A percentile compares a stretch with the other conserved stretches of the same genome.
Conservation (phyloP, 2,797 vertebrate genomes). For the Triplophysa yarkandensis region DNA sequence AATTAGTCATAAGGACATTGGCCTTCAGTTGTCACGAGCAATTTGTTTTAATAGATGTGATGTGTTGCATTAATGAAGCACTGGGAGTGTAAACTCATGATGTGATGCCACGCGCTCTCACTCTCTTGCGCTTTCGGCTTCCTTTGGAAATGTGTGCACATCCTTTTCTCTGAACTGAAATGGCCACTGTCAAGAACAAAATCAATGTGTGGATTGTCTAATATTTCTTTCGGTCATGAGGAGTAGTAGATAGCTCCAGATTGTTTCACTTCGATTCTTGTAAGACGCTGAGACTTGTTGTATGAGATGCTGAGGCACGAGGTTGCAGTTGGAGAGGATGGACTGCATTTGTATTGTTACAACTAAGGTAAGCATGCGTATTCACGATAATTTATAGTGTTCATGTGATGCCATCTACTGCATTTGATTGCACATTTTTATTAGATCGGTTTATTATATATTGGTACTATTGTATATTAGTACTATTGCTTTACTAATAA, state of each 20-base stretch:
- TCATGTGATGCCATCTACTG: background rate
- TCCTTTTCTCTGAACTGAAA: conserved; percentile 13
- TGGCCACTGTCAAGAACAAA: conserved; percentile 25
- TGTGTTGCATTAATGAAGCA: background rate
- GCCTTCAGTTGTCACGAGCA: too few relatives aligned
- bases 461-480: background rate
- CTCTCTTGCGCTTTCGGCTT: background rate
- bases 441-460: background rate
- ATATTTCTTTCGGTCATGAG: conserved; percentile 1
- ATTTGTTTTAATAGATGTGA: background rate
- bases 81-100: conserved; percentile 17
- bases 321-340: conserved; percentile 76
- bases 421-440: background rate
- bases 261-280: conserved; percentile 37
- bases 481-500: background rate
- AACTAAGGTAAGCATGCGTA: conserved; percentile 84
- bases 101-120: conserved; percentile 33
- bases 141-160: conserved; percentile 1
- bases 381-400: background rate
- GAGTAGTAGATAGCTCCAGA: conserved; percentile 20
- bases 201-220: conserved; percentile 21
- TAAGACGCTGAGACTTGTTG: conserved; percentile 46
- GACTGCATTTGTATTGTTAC: conserved; percentile 93
- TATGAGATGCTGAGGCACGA: conserved; percentile 69
- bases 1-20: background rate